These are phyloP conservation scores for Pteria penguin DNA, from an alignment of 2,888 invertebrate species.

Conservation along the genomic window DNA sequence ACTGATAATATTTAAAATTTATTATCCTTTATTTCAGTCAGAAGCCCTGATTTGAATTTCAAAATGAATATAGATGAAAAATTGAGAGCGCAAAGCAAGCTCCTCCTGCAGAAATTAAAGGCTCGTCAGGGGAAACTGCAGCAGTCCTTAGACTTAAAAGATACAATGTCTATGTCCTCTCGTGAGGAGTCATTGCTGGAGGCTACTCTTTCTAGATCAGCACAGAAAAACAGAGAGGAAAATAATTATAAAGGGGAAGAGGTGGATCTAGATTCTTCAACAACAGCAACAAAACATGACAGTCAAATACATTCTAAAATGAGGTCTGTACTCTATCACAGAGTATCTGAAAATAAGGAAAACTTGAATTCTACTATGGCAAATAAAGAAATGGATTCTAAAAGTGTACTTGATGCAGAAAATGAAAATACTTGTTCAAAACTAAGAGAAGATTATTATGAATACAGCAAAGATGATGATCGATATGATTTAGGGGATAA, in stretches of 20 bases:
- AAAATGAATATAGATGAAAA: conserved; percentile 54
- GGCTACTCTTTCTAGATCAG: background rate
- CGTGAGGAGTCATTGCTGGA: background rate
- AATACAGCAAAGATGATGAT: background rate
- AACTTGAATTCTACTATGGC: conserved; percentile 22
- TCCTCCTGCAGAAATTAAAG: conserved; percentile 62
- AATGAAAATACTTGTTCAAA: background rate
- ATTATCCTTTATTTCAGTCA: background rate
- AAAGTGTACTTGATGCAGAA: background rate
- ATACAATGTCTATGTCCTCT: background rate
- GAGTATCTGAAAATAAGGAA: conserved; percentile 46
- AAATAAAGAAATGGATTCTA: conserved; percentile 1
- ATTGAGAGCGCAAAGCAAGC: conserved; percentile 62
- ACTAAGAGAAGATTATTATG: too few species aligned
- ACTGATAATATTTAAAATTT: background rate
- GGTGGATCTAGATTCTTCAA: conserved; percentile 14
- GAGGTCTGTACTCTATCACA: conserved; percentile 12
- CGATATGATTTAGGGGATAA: background rate
- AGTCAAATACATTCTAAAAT: conserved; percentile 10
- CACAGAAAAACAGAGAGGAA: background rate
- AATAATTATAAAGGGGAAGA: background rate
- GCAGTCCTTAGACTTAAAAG: conserved; percentile 36
- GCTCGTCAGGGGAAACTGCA: conserved; percentile 62
- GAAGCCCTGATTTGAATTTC: background rate
- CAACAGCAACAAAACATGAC: conserved; percentile 14